A percentile compares a stretch with the other conserved stretches of the same genome.
Evolutionary conservation across 2,113 vertebrate species (phyloP).

Genomic region (Thunnus maccoyii): DNA sequence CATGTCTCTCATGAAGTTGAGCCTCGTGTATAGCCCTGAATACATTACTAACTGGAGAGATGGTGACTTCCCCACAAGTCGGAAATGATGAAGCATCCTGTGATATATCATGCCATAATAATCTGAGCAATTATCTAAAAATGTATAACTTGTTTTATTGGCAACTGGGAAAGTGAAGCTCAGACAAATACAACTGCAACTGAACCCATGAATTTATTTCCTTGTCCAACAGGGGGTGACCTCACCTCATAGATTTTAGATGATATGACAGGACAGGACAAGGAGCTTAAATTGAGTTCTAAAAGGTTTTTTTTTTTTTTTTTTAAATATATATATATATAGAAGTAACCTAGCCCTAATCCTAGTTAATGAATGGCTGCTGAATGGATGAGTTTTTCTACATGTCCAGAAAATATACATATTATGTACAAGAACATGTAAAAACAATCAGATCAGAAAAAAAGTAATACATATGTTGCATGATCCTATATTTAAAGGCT

Average conservation of each 20-base stretch:
- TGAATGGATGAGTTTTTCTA: not conserved
- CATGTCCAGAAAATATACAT: no score
- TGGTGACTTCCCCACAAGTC: no score
- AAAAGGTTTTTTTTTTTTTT: not conserved
- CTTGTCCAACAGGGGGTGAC: constrained; percentile 48
- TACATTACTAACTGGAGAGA: no score
- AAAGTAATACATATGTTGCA: not conserved
- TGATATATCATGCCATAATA: not conserved
- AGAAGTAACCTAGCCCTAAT: not conserved
- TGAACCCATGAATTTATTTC: not conserved
- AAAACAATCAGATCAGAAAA: no score
- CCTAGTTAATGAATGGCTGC: not conserved
- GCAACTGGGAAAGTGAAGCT: not conserved
- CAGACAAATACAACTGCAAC: not conserved
- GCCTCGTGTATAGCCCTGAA: no score
- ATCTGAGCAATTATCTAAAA: not conserved
- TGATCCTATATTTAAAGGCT: no score
- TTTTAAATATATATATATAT: no score
- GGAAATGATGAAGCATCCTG: not conserved
- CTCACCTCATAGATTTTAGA: constrained; percentile 1
- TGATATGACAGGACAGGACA: not conserved
- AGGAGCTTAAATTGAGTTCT: not conserved
- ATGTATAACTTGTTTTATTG: not conserved
- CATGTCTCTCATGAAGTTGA: no score
- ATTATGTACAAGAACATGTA: not conserved